phyloP scores from a whole-genome alignment of 2,113 vertebrate species.

The Trematocara unimaculatum region DNA sequence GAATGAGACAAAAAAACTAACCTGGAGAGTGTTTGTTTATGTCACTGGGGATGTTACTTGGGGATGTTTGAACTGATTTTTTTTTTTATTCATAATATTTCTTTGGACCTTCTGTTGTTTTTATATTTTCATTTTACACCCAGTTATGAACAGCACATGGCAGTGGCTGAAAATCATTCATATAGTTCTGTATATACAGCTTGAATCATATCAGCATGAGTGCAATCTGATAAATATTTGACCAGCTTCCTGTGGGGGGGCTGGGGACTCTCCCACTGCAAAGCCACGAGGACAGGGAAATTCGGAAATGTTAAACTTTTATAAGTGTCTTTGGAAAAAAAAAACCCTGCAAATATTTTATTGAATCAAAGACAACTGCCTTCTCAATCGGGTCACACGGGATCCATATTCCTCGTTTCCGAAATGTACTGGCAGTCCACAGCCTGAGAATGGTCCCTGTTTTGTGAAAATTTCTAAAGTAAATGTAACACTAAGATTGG shows the following conservation, averaged over 20 bases:
- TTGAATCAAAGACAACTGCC: neutral
- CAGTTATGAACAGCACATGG: neutral
- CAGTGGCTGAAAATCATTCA: neutral
- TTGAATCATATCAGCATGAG: neutral
- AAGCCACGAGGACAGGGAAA: neutral
- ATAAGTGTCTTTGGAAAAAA: neutral
- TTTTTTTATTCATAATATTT: neutral
- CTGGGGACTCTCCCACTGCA: neutral
- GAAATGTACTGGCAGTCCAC: neutral
- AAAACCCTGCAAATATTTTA: neutral
- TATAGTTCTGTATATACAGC: neutral
- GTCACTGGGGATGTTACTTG: neutral
- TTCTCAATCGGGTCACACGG: accelerated
- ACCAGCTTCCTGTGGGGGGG: neutral
- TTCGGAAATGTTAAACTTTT: neutral
- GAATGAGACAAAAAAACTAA: neutral
- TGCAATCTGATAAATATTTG: neutral
- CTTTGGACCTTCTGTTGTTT: neutral
- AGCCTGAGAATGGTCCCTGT: neutral
- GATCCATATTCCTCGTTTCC: neutral
- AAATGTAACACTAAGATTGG: neutral
- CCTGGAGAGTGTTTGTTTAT: neutral
- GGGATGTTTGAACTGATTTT: neutral
- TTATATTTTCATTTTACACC: neutral
- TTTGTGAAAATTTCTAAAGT: neutral